Percentiles rank a stretch among this genome's conserved stretches.
These are phyloP conservation scores for Agriopis leucophaearia DNA, from an alignment of 2,888 invertebrate genomes.

Conservation along the genomic window DNA sequence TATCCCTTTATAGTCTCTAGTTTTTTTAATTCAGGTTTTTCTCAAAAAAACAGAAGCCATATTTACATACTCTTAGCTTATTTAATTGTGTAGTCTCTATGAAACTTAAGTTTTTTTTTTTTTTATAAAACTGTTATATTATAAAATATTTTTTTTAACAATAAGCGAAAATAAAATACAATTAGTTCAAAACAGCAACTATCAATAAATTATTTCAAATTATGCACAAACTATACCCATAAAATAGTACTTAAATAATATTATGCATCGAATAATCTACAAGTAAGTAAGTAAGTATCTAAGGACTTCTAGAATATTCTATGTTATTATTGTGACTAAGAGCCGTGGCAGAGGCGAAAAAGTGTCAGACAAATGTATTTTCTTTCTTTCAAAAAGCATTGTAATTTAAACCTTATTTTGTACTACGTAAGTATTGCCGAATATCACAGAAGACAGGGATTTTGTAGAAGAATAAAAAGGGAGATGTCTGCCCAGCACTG, in stretches of 20 bases:
- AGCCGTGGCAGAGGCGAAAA: neutral
- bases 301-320: neutral
- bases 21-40: neutral
- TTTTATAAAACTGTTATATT: neutral
- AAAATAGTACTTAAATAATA: neutral
- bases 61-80: neutral
- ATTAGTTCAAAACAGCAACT: neutral
- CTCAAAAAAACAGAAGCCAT: neutral
- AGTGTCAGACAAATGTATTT: too few relatives aligned
- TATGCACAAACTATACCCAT: neutral
- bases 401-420: too few relatives aligned
- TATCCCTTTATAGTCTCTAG: neutral
- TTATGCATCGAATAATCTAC: neutral
- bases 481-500: too few relatives aligned
- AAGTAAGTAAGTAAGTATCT: too few relatives aligned
- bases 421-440: too few relatives aligned
- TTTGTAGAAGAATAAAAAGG: too few relatives aligned
- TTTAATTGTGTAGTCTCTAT: neutral
- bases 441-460: too few relatives aligned
- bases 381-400: too few relatives aligned
- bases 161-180: constrained; percentile 5
- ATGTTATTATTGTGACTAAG: too few relatives aligned
- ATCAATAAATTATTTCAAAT: neutral
- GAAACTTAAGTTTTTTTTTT: neutral
- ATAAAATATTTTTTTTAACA: neutral